Evolutionary conservation across 2,888 invertebrate species (phyloP).

Genomic region (Rhorus exstirpatorius): DNA sequence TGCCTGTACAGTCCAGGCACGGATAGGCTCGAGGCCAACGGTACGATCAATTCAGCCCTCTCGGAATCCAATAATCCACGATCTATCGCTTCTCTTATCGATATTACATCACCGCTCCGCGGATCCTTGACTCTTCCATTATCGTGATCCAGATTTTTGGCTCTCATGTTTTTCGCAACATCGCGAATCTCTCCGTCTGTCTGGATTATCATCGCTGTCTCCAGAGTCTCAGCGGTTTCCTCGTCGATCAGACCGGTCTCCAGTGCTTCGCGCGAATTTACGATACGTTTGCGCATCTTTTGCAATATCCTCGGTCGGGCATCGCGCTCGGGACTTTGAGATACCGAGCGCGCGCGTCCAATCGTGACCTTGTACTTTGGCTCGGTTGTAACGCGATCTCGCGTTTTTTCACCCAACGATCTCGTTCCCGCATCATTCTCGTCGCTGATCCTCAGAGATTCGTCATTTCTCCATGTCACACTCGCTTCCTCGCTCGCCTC

Average conservation of each 20-base stretch:
- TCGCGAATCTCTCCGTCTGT: conserved; percentile 89
- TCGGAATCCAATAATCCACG: conserved; percentile 93
- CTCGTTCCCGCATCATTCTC: not conserved
- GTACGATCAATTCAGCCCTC: conserved; percentile 92
- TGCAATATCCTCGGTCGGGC: conserved; percentile 91
- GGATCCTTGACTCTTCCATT: conserved; percentile 94
- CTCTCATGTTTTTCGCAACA: conserved; percentile 92
- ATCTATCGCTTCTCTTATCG: conserved; percentile 94
- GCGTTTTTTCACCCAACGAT: conserved; percentile 79
- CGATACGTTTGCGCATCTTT: conserved; percentile 92
- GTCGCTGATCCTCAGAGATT: not conserved
- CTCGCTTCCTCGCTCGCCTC: not conserved
- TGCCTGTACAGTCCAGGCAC: conserved; percentile 94
- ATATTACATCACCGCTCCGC: conserved; percentile 92
- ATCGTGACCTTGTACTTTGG: conserved; percentile 90
- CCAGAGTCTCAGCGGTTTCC: conserved; percentile 91
- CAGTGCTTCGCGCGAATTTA: conserved; percentile 92
- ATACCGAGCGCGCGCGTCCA: conserved; percentile 88
- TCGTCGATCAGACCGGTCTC: conserved; percentile 93
- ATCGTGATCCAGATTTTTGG: conserved; percentile 90
- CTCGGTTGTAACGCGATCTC: conserved; percentile 88
- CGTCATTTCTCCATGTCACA: not conserved
- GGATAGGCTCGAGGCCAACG: conserved; percentile 93
- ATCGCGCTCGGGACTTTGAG: conserved; percentile 88
- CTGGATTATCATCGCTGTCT: conserved; percentile 90